These are phyloP conservation scores for Sebastes cheni DNA, from an alignment of 2,797 vertebrate genomes.

Conservation along the genomic window DNA sequence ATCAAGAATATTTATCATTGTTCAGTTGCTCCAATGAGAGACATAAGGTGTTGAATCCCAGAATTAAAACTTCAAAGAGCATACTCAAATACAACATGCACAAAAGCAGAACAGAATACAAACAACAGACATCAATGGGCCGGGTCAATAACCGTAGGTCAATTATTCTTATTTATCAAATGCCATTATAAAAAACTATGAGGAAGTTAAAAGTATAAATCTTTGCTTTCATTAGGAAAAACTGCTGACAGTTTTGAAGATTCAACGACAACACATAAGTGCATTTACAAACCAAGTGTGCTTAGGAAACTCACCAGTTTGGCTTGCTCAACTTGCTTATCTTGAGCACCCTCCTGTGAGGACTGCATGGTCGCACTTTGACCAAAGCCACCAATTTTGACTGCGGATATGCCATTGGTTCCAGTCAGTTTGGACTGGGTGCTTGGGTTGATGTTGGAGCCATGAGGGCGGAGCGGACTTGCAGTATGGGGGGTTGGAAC, in stretches of 20 bases:
- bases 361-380: slow-evolving; percentile 77
- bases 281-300: not conserved
- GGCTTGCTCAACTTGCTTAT: slow-evolving; percentile 90
- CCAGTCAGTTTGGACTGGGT: slow-evolving; percentile 86
- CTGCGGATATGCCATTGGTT: slow-evolving; percentile 81
- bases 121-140: not conserved
- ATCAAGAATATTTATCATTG: not conserved
- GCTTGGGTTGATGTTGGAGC: slow-evolving; percentile 78
- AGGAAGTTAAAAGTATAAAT: not conserved
- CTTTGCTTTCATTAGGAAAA: not conserved
- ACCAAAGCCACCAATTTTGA: slow-evolving; percentile 82
- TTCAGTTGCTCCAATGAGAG: not conserved
- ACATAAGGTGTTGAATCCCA: not conserved
- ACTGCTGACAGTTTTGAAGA: not conserved
- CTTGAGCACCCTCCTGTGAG: slow-evolving; percentile 87
- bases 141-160: not conserved
- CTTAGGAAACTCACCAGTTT: slow-evolving; percentile 84
- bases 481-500: slow-evolving; percentile 76
- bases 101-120: not conserved
- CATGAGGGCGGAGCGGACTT: slow-evolving; percentile 80
- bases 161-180: not conserved
- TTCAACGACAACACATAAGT: not conserved
- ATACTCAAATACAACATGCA: not conserved
- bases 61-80: not conserved
- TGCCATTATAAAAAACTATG: not conserved